Evolutionary conservation across 2,113 vertebrate species (phyloP).

Genomic region (Fregetta grallaria): DNA sequence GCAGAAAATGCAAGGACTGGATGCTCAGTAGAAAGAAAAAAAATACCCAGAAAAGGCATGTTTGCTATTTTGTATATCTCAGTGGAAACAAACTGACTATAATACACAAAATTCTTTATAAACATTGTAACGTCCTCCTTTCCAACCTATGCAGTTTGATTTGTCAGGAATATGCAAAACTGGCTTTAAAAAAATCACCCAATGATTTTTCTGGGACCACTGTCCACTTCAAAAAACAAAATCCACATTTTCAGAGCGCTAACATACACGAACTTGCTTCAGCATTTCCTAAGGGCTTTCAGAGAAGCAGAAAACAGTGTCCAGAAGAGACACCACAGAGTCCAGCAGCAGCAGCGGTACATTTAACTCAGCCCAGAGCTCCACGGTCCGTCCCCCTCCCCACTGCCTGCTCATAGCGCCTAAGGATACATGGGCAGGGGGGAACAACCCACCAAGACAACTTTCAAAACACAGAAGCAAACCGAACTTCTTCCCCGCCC

Average conservation of each 20-base stretch:
- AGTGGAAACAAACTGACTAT: neutral
- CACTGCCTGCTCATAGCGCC: neutral
- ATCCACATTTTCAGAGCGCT: neutral
- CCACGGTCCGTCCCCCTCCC: neutral
- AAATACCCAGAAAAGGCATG: neutral
- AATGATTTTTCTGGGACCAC: neutral
- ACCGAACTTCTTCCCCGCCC: neutral
- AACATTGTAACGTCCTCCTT: neutral
- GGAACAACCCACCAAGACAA: neutral
- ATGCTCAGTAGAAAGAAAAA: neutral
- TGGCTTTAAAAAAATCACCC: neutral
- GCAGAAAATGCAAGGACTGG: neutral
- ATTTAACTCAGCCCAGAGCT: neutral
- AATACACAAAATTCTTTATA: neutral
- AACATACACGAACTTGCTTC: neutral
- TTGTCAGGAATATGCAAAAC: neutral
- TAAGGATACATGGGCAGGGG: neutral
- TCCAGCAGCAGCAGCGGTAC: neutral
- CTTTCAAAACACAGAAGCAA: neutral
- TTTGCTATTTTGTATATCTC: neutral
- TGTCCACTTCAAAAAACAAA: neutral
- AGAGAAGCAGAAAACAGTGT: neutral
- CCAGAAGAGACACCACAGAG: neutral
- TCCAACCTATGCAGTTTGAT: neutral
- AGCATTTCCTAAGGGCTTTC: neutral